phyloP scores from a whole-genome alignment of 2,888 invertebrate genomes.

The Gnatocerus cornutus region DNA sequence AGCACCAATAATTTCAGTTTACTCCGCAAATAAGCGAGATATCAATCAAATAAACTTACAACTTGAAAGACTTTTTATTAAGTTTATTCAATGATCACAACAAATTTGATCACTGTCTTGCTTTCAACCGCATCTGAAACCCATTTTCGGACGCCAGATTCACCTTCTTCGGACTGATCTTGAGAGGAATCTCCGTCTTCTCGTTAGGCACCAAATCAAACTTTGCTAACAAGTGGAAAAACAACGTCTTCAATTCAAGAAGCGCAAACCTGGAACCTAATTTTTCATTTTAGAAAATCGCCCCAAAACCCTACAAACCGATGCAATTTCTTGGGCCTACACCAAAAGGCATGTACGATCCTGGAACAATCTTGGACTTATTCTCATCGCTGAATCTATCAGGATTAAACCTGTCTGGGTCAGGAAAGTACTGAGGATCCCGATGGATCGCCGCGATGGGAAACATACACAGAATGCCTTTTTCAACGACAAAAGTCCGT shows the following conservation, averaged over 20 bases:
- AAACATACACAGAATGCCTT: constrained; percentile 70
- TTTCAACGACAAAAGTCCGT: no score
- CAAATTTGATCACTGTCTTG: no score
- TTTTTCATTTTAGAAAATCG: constrained; percentile 50
- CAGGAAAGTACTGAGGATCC: constrained; percentile 73
- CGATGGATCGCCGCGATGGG: constrained; percentile 73
- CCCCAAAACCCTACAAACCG: constrained; percentile 62
- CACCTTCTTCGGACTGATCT: constrained; percentile 62
- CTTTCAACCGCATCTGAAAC: constrained; percentile 54
- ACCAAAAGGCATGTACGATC: constrained; percentile 74
- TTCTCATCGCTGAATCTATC: constrained; percentile 74
- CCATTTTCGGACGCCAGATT: constrained; percentile 67
- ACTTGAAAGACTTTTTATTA: no score
- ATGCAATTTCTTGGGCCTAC: constrained; percentile 67
- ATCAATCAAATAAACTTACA: no score
- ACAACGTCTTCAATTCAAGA: constrained; percentile 47
- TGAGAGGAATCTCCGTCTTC: constrained; percentile 51
- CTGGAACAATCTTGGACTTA: constrained; percentile 71
- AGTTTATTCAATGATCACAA: no score
- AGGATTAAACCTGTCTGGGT: constrained; percentile 73
- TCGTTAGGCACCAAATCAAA: constrained; percentile 48
- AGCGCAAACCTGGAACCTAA: constrained; percentile 49
- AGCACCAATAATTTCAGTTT: no score
- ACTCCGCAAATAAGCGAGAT: no score
- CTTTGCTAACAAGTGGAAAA: constrained; percentile 44